phyloP scores from a whole-genome alignment of 2,113 vertebrate species.

The Catharus fuscescens region DNA sequence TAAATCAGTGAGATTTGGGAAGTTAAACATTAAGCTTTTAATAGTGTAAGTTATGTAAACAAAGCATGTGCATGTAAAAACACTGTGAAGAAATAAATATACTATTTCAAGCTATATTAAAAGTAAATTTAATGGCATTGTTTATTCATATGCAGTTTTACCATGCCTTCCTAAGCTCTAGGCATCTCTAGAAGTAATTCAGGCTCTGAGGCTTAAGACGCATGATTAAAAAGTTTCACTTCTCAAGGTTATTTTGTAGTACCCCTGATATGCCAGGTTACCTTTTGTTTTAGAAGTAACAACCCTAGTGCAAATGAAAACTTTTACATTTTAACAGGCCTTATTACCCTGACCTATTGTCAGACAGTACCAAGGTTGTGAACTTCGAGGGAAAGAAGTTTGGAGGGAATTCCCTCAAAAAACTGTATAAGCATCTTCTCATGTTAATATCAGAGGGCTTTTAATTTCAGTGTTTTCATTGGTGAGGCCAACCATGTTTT shows the following conservation, averaged over 20 bases:
- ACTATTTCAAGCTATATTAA: background rate
- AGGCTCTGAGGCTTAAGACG: background rate
- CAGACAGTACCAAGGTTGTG: background rate
- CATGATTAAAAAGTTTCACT: background rate
- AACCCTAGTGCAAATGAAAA: background rate
- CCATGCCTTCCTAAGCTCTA: background rate
- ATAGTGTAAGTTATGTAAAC: background rate
- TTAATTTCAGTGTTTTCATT: background rate
- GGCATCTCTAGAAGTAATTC: background rate
- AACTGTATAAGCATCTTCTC: background rate
- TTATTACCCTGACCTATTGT: background rate
- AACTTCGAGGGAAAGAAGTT: background rate
- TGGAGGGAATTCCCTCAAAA: background rate
- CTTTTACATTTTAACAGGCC: background rate
- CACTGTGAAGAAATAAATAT: background rate
- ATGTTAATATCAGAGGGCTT: background rate
- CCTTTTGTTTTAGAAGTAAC: background rate
- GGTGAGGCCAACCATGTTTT: background rate
- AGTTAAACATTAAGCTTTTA: background rate
- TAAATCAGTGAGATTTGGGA: background rate
- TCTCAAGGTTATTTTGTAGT: background rate
- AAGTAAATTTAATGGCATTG: background rate
- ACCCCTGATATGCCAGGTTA: background rate
- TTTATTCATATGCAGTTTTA: background rate
- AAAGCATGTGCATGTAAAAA: background rate